Evolutionary conservation across 2,888 invertebrate species (phyloP).

Genomic region (Euzophera pinguis): DNA sequence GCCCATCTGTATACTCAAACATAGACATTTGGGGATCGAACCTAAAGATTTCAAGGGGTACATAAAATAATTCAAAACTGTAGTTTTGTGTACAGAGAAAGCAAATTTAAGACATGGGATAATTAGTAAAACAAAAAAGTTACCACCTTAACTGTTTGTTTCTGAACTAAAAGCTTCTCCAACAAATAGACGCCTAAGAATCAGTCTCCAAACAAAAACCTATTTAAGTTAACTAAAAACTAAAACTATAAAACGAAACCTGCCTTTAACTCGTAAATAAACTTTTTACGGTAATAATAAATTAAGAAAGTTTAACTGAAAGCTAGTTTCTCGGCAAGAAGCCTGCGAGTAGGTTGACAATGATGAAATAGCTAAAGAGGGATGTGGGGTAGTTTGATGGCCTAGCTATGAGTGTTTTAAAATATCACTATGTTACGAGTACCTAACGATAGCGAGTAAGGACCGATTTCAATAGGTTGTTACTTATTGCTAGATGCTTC

Average conservation of each 20-base stretch:
- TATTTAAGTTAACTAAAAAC: slow-evolving; percentile 7
- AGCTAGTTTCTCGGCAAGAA: not conserved
- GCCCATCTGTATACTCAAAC: too few species aligned
- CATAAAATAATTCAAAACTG: too few species aligned
- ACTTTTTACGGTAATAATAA: slow-evolving; percentile 10
- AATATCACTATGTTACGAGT: not conserved
- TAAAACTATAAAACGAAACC: slow-evolving; percentile 7
- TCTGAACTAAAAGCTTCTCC: not conserved
- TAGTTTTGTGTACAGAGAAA: too few species aligned
- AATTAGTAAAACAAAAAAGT: not conserved
- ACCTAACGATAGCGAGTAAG: too few species aligned
- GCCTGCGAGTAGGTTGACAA: not conserved
- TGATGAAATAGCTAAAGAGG: not conserved
- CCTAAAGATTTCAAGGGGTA: too few species aligned
- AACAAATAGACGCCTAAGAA: not conserved
- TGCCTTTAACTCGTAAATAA: slow-evolving; percentile 13
- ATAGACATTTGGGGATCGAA: too few species aligned
- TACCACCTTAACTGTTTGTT: not conserved
- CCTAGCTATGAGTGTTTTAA: not conserved
- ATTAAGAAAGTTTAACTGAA: slow-evolving; percentile 13
- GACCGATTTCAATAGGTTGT: too few species aligned
- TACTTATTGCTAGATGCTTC: too few species aligned
- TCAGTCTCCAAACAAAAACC: slow-evolving; percentile 8
- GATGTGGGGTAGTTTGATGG: too few species aligned
- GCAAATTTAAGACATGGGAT: too few species aligned